A percentile compares a stretch with the other conserved stretches of the same genome.
Conservation (phyloP, 2,797 vertebrate genomes). For the Ctenopoma kingsleyae region DNA sequence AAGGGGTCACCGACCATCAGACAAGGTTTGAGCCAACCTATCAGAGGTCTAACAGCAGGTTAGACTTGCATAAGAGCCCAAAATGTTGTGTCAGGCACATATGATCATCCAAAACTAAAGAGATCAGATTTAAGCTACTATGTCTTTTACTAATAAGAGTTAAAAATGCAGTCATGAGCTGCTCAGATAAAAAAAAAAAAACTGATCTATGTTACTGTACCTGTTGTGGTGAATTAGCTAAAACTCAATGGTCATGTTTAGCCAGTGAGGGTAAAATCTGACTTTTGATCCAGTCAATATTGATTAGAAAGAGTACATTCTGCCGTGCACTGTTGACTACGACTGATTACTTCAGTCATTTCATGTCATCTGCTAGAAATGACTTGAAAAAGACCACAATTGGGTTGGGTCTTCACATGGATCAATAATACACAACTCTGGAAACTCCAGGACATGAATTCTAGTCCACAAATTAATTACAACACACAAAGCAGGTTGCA, state of each 20-base stretch:
- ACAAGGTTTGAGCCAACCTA: conserved; percentile 4
- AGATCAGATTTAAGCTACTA: background rate
- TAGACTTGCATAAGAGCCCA: conserved; percentile 50
- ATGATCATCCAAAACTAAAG: background rate
- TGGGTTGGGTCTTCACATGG: no score
- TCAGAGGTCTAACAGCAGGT: conserved; percentile 11
- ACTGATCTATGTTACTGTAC: background rate
- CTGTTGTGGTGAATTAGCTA: background rate
- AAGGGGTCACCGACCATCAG: conserved; percentile 51
- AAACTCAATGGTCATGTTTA: background rate
- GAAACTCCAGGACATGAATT: conserved; percentile 45
- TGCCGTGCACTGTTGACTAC: background rate
- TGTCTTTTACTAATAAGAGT: background rate
- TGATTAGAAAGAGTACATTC: background rate
- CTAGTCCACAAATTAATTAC: conserved; percentile 24
- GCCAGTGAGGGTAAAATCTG: background rate
- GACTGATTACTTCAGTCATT: background rate
- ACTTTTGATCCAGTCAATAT: conserved; percentile 30
- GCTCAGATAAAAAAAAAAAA: background rate
- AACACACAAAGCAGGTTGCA: background rate
- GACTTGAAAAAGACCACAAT: no score
- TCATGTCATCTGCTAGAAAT: background rate
- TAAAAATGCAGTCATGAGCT: background rate
- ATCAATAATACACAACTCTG: conserved; percentile 38
- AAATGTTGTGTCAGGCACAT: background rate